Evolutionary conservation across 2,113 vertebrate species (phyloP), one percentile per base, ranked within the genome.

Genomic region (Malurus melanocephalus): DNA sequence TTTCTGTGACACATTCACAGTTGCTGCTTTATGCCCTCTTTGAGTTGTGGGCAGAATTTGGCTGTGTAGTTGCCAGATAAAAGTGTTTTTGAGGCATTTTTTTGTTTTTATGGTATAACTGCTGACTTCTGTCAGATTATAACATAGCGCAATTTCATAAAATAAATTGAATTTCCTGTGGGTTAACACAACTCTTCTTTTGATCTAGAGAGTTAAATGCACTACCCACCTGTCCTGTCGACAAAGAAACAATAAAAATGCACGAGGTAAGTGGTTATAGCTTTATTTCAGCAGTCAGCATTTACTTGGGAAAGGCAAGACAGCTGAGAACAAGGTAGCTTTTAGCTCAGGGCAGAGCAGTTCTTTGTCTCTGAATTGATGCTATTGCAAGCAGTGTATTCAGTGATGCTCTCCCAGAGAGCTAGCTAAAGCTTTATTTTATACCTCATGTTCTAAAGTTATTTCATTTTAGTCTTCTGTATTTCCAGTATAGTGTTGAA

Each of bases 191-290:
- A 60, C 42, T 86, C n/a, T 92, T 71, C 67, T 96, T 89, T 95
- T 85, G 61, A 62, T 96, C 71, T 94, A 98, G 98, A 87, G 98
- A 98, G 68, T 64, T 96, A 81, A 95, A 92, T 21, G 61, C 95
- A 55, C 93, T 95, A 55, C 96, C 98, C 24, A 97, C 96, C 74
- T 98, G 98, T 80, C 98, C 98, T 24, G 96, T 98, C 15, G 98
- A 98, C 92, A 97, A 97, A 69, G 97, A 98, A 94, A 92, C 95
- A 62, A 98, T 98, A 92, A 98, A 96, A 93, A 76, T 97, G 89
- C 97, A 98, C 3, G 98, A 98, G 98, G 98, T 98, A 97, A 98
- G 98, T 80, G 46, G 51, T 64, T 90, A 16, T 73, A 52, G 45
- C 28, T 69, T 60, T 83, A 30, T 75, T 83, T 76, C 72, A 71